Base-by-base conservation (phyloP, 1,140 invertebrate genomes). In the Platorchestia sp. region DNA sequence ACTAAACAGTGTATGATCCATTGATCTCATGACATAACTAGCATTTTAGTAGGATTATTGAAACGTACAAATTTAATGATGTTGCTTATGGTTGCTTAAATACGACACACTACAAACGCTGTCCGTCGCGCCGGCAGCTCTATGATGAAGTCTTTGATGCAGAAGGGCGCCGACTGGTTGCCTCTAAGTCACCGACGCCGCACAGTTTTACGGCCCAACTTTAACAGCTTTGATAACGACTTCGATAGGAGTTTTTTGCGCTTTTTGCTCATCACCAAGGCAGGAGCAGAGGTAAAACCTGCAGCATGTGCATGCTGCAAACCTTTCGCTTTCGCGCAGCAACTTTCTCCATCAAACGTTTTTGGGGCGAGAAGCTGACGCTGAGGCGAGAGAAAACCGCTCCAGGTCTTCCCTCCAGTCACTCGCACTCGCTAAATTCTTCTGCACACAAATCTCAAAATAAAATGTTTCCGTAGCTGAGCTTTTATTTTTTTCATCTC, bases 161-260 rank as follows among this genome's bases (percentile, higher is more conserved):
- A 47, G 36, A 7, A n/a, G 91, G 45, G 36, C 1, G 40, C 22
- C 6, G 45, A 93, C 5, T 90, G 41, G 87, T 3, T 45, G 91
- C 45, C 43, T 47, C 3, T 45, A 93, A 93, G 91, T 93, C 91
- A n/a, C 91, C n/a, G 45, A 47, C 41, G 36, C 43, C 44, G 91
- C 45, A 93, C 45, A 93, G 43, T 93, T 93, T 93, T 93, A 93
- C 91, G 91, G 91, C 91, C 91, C 7, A 47, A 93, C 91, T 93
- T 93, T 93, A 93, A 93, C 91, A 93, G 91, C 91, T 93, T 93
- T 93, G 91, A 93, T 93, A 93, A 93, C 91, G 45, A 93, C 91
- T 93, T 93, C 91, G 91, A 93, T 93, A 93, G 91, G 91, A 93
- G 91, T 47, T 93, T 93, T 93, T 45, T 45, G 22, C 91, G 87